phyloP scores from a whole-genome alignment of 2,888 invertebrate species.

The Liodrosophila aerea region DNA sequence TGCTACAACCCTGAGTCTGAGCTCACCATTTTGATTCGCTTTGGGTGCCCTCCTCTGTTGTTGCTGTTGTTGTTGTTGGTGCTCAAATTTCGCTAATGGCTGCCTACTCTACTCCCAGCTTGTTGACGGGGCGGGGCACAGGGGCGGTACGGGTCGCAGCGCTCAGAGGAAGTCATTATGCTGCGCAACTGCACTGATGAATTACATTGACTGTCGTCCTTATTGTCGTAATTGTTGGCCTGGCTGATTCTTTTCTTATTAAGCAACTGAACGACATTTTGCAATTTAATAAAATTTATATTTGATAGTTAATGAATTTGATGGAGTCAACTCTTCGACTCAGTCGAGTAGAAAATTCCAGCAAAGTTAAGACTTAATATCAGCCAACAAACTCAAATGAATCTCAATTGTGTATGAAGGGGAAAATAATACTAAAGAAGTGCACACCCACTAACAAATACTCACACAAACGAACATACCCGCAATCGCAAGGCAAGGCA shows the following conservation, averaged over 20 bases:
- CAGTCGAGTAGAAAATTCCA: too few species aligned
- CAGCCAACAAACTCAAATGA: too few species aligned
- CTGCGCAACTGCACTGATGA: constrained; percentile 75
- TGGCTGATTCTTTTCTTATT: constrained; percentile 21
- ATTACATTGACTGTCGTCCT: constrained; percentile 58
- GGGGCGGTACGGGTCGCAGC: constrained; percentile 37
- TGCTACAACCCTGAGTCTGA: constrained; percentile 39
- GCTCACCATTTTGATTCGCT: constrained; percentile 63
- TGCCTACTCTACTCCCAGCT: constrained; percentile 40
- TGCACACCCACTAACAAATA: too few species aligned
- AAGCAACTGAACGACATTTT: constrained; percentile 66
- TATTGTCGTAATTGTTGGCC: constrained; percentile 11
- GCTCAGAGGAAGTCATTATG: constrained; percentile 73
- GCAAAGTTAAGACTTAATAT: too few species aligned
- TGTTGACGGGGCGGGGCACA: constrained; percentile 13
- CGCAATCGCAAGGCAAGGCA: too few species aligned
- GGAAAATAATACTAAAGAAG: too few species aligned
- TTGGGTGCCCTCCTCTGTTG: constrained; percentile 56
- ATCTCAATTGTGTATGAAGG: too few species aligned
- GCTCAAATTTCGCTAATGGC: constrained; percentile 78
- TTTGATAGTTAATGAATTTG: constrained; percentile 46
- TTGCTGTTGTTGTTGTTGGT: constrained; percentile 41
- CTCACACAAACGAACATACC: too few species aligned
- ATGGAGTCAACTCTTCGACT: too few species aligned
- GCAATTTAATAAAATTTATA: constrained; percentile 24